These are phyloP conservation scores for Corythornis madagascariensis DNA, from an alignment of 2,113 vertebrate genomes.

Conservation along the genomic window DNA sequence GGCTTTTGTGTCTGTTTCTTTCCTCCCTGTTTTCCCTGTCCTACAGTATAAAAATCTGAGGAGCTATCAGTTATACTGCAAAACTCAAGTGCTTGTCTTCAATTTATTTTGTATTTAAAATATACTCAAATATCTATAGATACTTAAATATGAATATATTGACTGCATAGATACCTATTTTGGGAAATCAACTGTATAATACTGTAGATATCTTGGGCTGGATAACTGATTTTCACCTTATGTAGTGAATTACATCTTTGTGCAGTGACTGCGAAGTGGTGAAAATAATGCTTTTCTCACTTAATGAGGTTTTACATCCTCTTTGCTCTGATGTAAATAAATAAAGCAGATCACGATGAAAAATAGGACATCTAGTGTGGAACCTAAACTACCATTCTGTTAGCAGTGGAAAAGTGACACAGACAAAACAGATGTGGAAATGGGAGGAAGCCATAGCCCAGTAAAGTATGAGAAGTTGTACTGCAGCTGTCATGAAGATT, in stretches of 20 bases:
- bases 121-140: not conserved
- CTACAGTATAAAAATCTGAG: not conserved
- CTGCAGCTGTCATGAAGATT: not conserved
- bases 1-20: not conserved
- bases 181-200: not conserved
- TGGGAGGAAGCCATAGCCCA: not conserved
- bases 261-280: not conserved
- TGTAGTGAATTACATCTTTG: not conserved
- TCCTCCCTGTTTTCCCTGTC: not conserved
- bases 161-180: not conserved
- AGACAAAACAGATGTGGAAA: not conserved
- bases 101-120: not conserved
- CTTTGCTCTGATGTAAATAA: not conserved
- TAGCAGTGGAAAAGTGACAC: not conserved
- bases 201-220: not conserved
- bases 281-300: not conserved
- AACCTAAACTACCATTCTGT: not conserved
- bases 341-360: not conserved
- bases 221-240: not conserved
- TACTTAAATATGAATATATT: not conserved
- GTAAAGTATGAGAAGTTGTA: not conserved
- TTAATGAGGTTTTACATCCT: not conserved
- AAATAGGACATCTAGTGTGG: not conserved
- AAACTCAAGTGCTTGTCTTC: not conserved
- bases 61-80: not conserved